These are phyloP conservation scores for Nebria ingens DNA, from an alignment of 1,140 invertebrate genomes.

Conservation along the genomic window DNA sequence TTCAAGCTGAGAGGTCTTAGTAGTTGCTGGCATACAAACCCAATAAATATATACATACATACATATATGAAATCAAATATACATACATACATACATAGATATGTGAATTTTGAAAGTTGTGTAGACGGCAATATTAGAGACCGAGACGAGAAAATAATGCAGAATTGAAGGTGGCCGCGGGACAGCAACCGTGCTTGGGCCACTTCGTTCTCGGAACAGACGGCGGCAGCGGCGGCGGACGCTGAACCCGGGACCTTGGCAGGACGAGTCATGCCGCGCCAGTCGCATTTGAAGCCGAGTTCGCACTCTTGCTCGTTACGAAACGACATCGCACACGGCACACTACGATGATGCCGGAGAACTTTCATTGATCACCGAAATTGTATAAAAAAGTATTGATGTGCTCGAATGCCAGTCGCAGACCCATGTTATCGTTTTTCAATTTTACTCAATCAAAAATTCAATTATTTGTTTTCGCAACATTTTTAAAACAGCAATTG, in stretches of 20 bases:
- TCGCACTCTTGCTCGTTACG: background rate
- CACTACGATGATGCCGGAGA: too few relatives aligned
- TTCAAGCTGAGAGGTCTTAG: background rate
- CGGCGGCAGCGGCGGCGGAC: background rate
- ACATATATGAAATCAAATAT: too few relatives aligned
- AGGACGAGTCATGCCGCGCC: slow-evolving; percentile 5
- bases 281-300: too few relatives aligned
- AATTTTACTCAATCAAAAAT: too few relatives aligned
- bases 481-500: too few relatives aligned
- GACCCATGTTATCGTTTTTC: too few relatives aligned
- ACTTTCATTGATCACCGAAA: too few relatives aligned
- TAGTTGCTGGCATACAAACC: slow-evolving; percentile 2
- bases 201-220: background rate
- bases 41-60: background rate
- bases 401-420: too few relatives aligned
- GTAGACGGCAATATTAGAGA: background rate
- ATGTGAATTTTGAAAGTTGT: background rate
- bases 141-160: background rate
- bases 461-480: too few relatives aligned
- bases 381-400: too few relatives aligned
- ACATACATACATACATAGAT: too few relatives aligned
- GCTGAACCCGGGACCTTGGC: slow-evolving; percentile 1
- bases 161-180: background rate
- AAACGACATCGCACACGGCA: background rate
- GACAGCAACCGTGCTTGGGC: background rate